Conservation (phyloP, 2,888 invertebrate genomes). For the Apotomis betuletana region DNA sequence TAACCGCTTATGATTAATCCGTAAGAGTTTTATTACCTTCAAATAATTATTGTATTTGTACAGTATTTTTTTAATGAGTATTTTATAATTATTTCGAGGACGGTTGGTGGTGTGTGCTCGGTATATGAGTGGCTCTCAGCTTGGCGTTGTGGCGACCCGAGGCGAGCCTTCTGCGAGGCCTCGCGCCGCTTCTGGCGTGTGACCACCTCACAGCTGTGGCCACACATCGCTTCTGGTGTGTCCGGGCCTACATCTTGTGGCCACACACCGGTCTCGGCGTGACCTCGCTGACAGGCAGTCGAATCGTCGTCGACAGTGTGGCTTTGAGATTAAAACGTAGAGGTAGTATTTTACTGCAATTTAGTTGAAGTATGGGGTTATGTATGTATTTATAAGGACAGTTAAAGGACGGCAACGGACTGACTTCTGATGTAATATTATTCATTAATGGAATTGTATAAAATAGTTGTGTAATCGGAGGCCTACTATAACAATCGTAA, state of each 20-base stretch:
- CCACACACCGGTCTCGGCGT: constrained; percentile 33
- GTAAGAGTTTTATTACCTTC: constrained; percentile 78
- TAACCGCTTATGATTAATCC: constrained; percentile 70
- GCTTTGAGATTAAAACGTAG: constrained; percentile 77
- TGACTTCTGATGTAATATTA: constrained; percentile 80
- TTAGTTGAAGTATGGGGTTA: constrained; percentile 74
- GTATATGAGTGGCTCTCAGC: constrained; percentile 30
- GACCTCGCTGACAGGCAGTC: constrained; percentile 43
- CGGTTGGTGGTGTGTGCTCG: constrained; percentile 46
- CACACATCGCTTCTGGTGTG: too few relatives aligned
- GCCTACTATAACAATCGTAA: constrained; percentile 71
- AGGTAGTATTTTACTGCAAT: constrained; percentile 72
- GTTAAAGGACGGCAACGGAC: constrained; percentile 74
- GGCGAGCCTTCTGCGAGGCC: too few relatives aligned
- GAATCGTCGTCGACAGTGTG: constrained; percentile 44
- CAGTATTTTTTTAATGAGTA: constrained; percentile 83
- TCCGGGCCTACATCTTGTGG: too few relatives aligned
- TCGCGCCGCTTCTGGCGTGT: too few relatives aligned
- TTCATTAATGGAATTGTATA: constrained; percentile 77
- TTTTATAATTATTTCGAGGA: constrained; percentile 69
- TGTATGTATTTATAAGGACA: constrained; percentile 72
- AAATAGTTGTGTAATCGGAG: constrained; percentile 73
- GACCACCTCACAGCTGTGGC: too few relatives aligned
- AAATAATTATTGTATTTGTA: constrained; percentile 80
- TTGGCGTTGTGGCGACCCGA: constrained; percentile 41